phyloP scores from a whole-genome alignment of 2,888 invertebrate species.

The Drosophila falleni region DNA sequence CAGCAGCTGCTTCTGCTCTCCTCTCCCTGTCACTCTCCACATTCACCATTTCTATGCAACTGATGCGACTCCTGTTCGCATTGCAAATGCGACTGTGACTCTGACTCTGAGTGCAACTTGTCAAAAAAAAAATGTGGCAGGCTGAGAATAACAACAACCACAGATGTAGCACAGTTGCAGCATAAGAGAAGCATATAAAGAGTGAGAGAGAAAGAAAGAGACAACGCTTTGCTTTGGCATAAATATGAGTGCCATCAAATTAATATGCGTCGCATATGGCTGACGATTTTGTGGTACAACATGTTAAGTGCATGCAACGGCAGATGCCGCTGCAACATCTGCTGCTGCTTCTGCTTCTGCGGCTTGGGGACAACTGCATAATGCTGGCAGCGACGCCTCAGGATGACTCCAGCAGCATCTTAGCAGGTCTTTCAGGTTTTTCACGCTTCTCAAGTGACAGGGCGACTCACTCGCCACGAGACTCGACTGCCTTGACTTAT shows the following conservation, averaged over 20 bases:
- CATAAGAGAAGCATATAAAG: neutral
- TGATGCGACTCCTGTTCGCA: conserved; percentile 45
- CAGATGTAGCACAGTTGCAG: conserved; percentile 12
- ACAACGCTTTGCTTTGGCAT: conserved; percentile 78
- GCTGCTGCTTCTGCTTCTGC: conserved; percentile 10
- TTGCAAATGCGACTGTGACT: conserved; percentile 62
- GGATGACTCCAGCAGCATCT: conserved; percentile 61
- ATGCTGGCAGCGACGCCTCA: conserved; percentile 54
- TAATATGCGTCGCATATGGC: conserved; percentile 82
- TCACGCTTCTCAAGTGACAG: conserved; percentile 74
- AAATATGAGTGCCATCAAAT: conserved; percentile 83
- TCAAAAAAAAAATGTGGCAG: conserved; percentile 78
- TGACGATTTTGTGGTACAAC: conserved; percentile 82
- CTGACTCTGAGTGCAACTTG: conserved; percentile 74
- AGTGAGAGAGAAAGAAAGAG: conserved; percentile 28
- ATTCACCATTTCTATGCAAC: neutral
- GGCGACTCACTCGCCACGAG: conserved; percentile 46
- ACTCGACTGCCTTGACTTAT: conserved; percentile 67
- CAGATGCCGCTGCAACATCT: conserved; percentile 46
- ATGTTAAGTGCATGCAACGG: conserved; percentile 77
- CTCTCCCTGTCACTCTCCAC: too few relatives aligned
- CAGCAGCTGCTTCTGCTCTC: conserved; percentile 63
- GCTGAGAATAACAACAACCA: conserved; percentile 26
- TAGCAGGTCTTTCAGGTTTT: conserved; percentile 70
- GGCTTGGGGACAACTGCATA: conserved; percentile 65